Evolutionary conservation across 30 jellyfish, hydroid and myxozoan species (phyloP), one percentile per base, ranked within the genome.

Genomic region (Pelagia noctiluca): DNA sequence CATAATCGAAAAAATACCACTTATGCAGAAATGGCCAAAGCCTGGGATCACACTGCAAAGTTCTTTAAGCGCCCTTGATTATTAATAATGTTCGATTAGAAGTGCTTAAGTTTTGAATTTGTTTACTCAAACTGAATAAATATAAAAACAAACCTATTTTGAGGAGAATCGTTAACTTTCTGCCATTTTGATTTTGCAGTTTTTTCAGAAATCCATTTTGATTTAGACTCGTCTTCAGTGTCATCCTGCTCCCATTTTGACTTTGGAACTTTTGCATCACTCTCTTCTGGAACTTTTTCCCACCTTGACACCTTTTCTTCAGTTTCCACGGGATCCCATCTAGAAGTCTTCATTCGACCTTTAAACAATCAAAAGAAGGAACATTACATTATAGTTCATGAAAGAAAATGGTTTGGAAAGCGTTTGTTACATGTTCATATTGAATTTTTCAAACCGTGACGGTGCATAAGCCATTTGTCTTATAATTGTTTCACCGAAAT

Each of bases 301-400:
- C 98, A 91, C 2, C 84, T 80, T 35, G 98, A 91, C 7, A 79
- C 54, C 12, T 85, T 83, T 33, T 90, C 71, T 5, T 84, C 96
- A 23, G 68, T 68, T 10, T 75, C 96, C 32, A 66, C 84, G 18
- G 83, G 84, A 11, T 46, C 91, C 91, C 83, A 64, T n/a, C 84
- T 48, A 0, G 84, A 65, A 10, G 84, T 38, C 35, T 80, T 66
- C 91, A 65, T 64, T 66, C 83, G 75, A 0, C 84, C 83, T 50
- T 63, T 11, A 2, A 33, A 0, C n/a, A 7, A 21, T n/a, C n/a
- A n/a, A n/a, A n/a, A n/a, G n/a, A n/a, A n/a, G n/a, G n/a, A n/a
- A n/a, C n/a, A n/a, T n/a, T n/a, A n/a, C n/a, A n/a, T n/a, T n/a
- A n/a, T n/a, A n/a, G n/a, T n/a, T n/a, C n/a, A n/a, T n/a, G n/a